These are phyloP conservation scores for Oryzias javanicus DNA, from an alignment of 2,113 vertebrate genomes.

Conservation along the genomic window DNA sequence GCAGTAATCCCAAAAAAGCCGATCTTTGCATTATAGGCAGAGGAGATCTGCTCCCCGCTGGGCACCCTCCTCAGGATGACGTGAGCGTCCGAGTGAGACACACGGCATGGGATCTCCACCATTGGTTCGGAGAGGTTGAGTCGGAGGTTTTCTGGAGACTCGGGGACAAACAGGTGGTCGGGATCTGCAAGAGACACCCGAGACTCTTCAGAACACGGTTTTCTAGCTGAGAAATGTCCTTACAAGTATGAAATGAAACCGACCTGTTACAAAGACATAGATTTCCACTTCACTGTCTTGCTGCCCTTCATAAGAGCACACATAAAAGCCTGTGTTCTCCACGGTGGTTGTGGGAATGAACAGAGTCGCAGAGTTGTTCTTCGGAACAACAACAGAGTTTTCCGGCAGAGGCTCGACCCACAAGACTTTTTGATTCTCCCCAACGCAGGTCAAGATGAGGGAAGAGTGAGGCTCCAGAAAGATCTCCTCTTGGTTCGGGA, in stretches of 20 bases:
- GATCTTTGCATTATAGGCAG: slow-evolving; percentile 79
- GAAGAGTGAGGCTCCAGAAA: slow-evolving; percentile 79
- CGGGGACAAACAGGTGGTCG: slow-evolving; percentile 82
- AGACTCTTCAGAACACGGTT: too few species aligned
- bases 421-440: slow-evolving; percentile 78
- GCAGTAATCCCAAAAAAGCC: slow-evolving; percentile 83
- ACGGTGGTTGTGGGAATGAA: slow-evolving; percentile 81
- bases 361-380: slow-evolving; percentile 79
- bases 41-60: slow-evolving; percentile 59
- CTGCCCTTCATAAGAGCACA: slow-evolving; percentile 75
- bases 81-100: slow-evolving; percentile 78
- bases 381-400: slow-evolving; percentile 76
- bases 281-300: slow-evolving; percentile 73
- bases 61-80: slow-evolving; percentile 79
- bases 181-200: slow-evolving; percentile 44
- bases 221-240: too few species aligned
- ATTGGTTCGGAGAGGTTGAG: slow-evolving; percentile 54
- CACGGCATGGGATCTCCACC: slow-evolving; percentile 84
- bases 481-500: slow-evolving; percentile 77
- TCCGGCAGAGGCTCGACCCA: slow-evolving; percentile 82
- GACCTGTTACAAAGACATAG: slow-evolving; percentile 91
- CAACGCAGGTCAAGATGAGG: slow-evolving; percentile 86
- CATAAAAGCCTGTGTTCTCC: slow-evolving; percentile 82
- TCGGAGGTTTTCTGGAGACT: slow-evolving; percentile 64
- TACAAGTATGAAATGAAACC: not conserved